A percentile compares a stretch with the other conserved stretches of the same genome.
Evolutionary conservation across 2,113 vertebrate species (phyloP).

Genomic region (Genyomyrus donnyi): DNA sequence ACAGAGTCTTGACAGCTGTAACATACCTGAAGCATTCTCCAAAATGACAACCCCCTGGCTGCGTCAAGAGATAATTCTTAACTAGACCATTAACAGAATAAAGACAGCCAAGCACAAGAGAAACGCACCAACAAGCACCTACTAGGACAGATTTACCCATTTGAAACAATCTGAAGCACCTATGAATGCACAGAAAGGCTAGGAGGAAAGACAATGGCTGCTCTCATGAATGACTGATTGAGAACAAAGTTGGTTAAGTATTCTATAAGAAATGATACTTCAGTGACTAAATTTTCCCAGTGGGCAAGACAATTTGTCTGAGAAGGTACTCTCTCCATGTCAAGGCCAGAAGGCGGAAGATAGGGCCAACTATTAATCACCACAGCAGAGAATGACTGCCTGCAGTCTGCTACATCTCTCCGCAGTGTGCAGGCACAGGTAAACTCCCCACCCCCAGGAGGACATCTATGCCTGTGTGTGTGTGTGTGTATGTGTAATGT

Average conservation of each 20-base stretch:
- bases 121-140: constrained; percentile 4
- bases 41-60: neutral
- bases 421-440: neutral
- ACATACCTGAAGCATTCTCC: neutral
- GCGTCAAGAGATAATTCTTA: neutral
- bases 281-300: neutral
- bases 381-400: neutral
- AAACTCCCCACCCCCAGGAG: neutral
- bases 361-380: neutral
- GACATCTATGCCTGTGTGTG: neutral
- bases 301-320: neutral
- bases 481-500: neutral
- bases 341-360: neutral
- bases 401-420: neutral
- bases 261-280: neutral
- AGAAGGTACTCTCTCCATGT: neutral
- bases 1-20: neutral
- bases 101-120: neutral
- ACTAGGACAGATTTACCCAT: neutral
- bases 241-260: neutral
- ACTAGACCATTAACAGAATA: neutral
- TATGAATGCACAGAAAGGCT: neutral
- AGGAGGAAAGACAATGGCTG: neutral
- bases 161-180: neutral
- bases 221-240: neutral